These are phyloP conservation scores for Petrosia ficiformis DNA, from an alignment of 37 sponge, comb jelly and placozoan species.

Conservation along the genomic window DNA sequence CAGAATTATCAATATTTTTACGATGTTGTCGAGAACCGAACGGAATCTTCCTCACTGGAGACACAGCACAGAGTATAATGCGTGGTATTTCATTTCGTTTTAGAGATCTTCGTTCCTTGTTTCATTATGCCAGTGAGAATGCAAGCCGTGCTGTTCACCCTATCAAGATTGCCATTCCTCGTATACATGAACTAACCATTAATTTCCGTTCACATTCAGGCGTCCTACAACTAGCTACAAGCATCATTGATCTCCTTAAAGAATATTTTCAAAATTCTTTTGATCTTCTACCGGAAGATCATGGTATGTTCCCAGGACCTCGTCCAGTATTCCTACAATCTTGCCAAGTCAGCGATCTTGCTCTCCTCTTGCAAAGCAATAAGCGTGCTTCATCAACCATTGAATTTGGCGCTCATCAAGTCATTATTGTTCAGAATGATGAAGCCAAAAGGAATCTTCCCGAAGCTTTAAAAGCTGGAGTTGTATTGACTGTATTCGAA, in stretches of 20 bases:
- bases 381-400: conserved; percentile 63
- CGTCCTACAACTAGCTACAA: conserved; percentile 69
- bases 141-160: neutral
- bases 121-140: conserved; percentile 19
- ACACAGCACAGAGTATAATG: conserved; percentile 65
- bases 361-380: conserved; percentile 73
- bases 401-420: conserved; percentile 92
- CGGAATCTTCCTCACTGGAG: conserved; percentile 47
- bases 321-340: conserved; percentile 66
- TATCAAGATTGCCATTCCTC: conserved; percentile 1
- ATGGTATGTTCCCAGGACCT: conserved; percentile 82
- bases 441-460: conserved; percentile 65
- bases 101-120: conserved; percentile 66
- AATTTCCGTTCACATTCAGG: conserved; percentile 87
- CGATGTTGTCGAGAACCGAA: conserved; percentile 30
- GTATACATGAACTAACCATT: conserved; percentile 35
- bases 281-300: conserved; percentile 57
- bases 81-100: conserved; percentile 77
- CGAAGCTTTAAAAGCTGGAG: conserved; percentile 45
- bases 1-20: conserved; percentile 35
- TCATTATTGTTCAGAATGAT: conserved; percentile 74
- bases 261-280: conserved; percentile 63
- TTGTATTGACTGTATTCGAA: conserved; percentile 84
- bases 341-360: conserved; percentile 49
- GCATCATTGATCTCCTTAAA: conserved; percentile 64